Base-by-base conservation (phyloP, 2,797 vertebrate genomes). In the Sandelia bainsii region DNA sequence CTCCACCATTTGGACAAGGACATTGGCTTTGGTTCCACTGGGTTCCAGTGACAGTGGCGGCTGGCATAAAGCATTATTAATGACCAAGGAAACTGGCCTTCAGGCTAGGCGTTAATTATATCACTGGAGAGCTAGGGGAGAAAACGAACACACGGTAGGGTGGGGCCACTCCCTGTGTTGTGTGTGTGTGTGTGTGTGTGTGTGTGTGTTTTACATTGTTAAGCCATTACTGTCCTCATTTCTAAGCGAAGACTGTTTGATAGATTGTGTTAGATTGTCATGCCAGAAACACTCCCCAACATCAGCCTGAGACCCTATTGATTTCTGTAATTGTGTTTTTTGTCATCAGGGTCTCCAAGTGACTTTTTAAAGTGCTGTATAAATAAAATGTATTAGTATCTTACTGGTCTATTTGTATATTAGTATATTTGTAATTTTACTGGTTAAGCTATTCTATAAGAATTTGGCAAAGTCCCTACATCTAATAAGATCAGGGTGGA, bases 91-190 rank as follows among this genome's bases (percentile, higher is more conserved):
- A 92, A 92, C 87, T 91, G 89, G 91, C 91, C 93, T 91, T 91
- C 90, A 87, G 92, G 93, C 90, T 72, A 92, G 86, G 90, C 82
- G 90, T 95, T 94, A 93, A 95, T 95, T 94, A 95, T 94, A 94
- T 92, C 90, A 90, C 89, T 79, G 79, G 86, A 92, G 89, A 92
- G 85, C 87, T 86, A 77, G 79, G 79, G 84, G 85, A 89, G 85
- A 84, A 81, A 62, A 72, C 5, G 57, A 79, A 63, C 85, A 80
- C 81, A 71, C 42, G 19, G 73, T 61, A 87, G 83, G 92, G 84
- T 40, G 89, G 89, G 86, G 88, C 75, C 78, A 54, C 66, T 78
- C 69, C 65, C 34, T 72, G 34, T 80, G 50, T 56, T 77, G 44
- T 79, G 54, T 77, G 54, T 84, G 73, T 77, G 51, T 72, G 48